Conservation (phyloP, 2,797 vertebrate species). For the Antrozous pallidus region DNA sequence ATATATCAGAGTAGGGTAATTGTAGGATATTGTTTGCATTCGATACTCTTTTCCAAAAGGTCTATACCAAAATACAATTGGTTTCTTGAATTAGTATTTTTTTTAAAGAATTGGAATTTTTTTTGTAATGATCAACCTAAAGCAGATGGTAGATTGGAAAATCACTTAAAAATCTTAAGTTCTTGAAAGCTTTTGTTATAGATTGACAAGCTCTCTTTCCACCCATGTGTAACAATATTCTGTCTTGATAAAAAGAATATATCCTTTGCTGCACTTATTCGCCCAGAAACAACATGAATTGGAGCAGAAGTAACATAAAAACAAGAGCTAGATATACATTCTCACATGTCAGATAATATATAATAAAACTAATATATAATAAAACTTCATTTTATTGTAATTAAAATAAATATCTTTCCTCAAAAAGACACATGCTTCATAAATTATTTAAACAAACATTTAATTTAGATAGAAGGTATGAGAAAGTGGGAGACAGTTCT, state of each 20-base stretch:
- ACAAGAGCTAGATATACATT: not conserved
- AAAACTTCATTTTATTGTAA: not conserved
- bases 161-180: not conserved
- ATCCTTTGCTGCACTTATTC: not conserved
- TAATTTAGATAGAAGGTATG: not conserved
- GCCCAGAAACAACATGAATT: not conserved
- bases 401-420: not conserved
- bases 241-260: not conserved
- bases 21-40: not conserved
- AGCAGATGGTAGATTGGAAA: not conserved
- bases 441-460: not conserved
- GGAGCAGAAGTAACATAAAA: not conserved
- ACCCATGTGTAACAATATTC: not conserved
- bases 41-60: not conserved
- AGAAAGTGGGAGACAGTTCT: not conserved
- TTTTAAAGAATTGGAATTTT: not conserved
- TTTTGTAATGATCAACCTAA: not conserved
- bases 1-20: not conserved
- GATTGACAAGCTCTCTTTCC: not conserved
- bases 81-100: not conserved
- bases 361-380: not conserved
- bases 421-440: not conserved
- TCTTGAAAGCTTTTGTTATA: not conserved
- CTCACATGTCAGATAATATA: not conserved
- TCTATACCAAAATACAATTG: not conserved